Conservation (phyloP, 2,113 vertebrate species). For the Synodontis membranacea region DNA sequence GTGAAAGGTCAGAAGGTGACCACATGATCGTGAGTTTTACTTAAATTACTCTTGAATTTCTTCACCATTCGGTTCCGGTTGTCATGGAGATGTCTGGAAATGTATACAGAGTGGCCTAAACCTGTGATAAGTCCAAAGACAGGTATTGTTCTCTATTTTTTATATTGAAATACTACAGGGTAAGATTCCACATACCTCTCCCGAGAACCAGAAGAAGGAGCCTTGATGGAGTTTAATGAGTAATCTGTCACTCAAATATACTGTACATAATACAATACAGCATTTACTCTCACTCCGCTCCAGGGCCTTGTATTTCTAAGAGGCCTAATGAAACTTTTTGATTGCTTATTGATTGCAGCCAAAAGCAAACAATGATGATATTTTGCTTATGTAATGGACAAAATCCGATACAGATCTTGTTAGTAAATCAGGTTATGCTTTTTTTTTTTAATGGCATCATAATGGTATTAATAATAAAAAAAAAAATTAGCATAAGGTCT, state of each 20-base stretch:
- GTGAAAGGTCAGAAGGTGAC: background rate
- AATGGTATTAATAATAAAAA: background rate
- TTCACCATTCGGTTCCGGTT: conserved; percentile 20
- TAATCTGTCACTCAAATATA: background rate
- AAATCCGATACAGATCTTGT: background rate
- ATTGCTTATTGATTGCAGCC: background rate
- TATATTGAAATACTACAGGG: background rate
- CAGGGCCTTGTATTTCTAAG: background rate
- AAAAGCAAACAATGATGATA: background rate
- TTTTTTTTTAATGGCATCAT: background rate
- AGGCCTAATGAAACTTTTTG: background rate
- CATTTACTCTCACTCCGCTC: background rate
- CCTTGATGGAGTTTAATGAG: background rate
- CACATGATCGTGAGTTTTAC: conserved; percentile 6
- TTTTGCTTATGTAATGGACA: background rate
- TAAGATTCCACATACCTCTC: conserved; percentile 21
- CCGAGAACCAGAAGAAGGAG: background rate
- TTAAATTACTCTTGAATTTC: conserved; percentile 21
- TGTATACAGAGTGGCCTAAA: background rate
- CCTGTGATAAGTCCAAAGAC: conserved; percentile 10
- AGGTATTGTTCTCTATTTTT: background rate
- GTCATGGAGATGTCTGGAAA: conserved; percentile 23
- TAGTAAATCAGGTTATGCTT: background rate
- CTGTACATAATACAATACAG: background rate
- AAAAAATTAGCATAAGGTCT: background rate